Evolutionary conservation across 2,113 vertebrate genomes (phyloP), one percentile per base, ranked within the genome.

Genomic region (Leucopsar rothschildi): DNA sequence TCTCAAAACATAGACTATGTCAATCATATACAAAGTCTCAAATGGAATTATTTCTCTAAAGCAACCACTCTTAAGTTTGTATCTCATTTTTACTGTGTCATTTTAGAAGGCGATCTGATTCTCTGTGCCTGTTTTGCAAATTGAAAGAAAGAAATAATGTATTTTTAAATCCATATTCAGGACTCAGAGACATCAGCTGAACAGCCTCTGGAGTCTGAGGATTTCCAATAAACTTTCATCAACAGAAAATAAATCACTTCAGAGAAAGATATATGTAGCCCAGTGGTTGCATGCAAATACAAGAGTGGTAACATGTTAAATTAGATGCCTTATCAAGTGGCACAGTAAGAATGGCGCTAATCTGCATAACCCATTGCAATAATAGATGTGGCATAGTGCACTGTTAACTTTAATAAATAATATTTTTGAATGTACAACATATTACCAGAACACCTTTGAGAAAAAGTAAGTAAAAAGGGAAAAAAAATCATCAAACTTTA

Each of bases 1-100:
- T 95, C 87, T 92, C 69, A 96, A 97, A 97, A 90, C 82, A 83
- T 20, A 95, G 88, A 88, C 72, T 94, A 53, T 96, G 95, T 88
- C 96, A 97, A 95, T 97, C 95, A 93, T 71, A 52, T 77, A 33
- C 27, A 5, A 96, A 95, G 55, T 82, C 85, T 97, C 80, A 97
- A 77, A 95, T 61, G 76, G 82, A 93, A 95, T 65, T 86, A 75
- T 63, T 94, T 82, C 84, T 95, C 60, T 66, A 90, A 93, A 94
- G 78, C 68, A 92, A 57, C 81, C 75, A 88, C 81, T 92, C 68
- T 90, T 94, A 96, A 89, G 76, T 88, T 96, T 37, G 73, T 60
- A 49, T 90, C 92, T 69, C 69, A 40, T 97, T 97, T 97, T 88
- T 91, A 83, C 50, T 14, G 10, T 76, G 69, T 82, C 33, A 14